A percentile compares a stretch with the other conserved stretches of the same genome.
Conservation (phyloP, 1,140 invertebrate species). For the Pogonomyrmex californicus region DNA sequence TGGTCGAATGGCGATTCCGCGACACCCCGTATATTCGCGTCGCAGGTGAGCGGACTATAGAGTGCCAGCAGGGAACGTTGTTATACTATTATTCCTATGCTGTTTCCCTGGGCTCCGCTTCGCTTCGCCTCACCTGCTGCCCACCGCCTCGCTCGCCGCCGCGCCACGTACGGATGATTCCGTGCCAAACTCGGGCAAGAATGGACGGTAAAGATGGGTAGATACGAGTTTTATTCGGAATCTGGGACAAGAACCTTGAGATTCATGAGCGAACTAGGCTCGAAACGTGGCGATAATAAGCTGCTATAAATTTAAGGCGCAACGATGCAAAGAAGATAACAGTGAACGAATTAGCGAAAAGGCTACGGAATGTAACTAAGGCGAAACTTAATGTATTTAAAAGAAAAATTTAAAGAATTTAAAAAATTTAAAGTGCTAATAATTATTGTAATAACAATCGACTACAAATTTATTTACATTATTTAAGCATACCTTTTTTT, state of each 20-base stretch:
- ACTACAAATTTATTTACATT: not conserved
- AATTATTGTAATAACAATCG: not conserved
- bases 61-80: slow-evolving; percentile 81
- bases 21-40: slow-evolving; percentile 78
- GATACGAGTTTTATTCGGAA: slow-evolving; percentile 46
- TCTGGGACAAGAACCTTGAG: slow-evolving; percentile 27
- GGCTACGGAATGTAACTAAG: not conserved
- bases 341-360: slow-evolving; percentile 18
- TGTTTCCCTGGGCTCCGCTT: slow-evolving; percentile 78
- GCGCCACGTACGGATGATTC: slow-evolving; percentile 54
- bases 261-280: not conserved
- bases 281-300: slow-evolving; percentile 14
- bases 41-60: slow-evolving; percentile 81
- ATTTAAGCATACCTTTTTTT: not conserved
- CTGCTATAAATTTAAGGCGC: not conserved
- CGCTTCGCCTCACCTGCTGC: slow-evolving; percentile 79
- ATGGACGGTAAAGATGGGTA: slow-evolving; percentile 25
- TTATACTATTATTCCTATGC: slow-evolving; percentile 82
- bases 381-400: not conserved
- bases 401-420: too few species aligned
- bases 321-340: slow-evolving; percentile 6
- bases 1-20: slow-evolving; percentile 35
- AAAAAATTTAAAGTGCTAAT: not conserved
- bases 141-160: slow-evolving; percentile 46
- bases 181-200: slow-evolving; percentile 48